Evolutionary conservation across 1,140 invertebrate species (phyloP).

Genomic region (Drosophila equinoxialis): DNA sequence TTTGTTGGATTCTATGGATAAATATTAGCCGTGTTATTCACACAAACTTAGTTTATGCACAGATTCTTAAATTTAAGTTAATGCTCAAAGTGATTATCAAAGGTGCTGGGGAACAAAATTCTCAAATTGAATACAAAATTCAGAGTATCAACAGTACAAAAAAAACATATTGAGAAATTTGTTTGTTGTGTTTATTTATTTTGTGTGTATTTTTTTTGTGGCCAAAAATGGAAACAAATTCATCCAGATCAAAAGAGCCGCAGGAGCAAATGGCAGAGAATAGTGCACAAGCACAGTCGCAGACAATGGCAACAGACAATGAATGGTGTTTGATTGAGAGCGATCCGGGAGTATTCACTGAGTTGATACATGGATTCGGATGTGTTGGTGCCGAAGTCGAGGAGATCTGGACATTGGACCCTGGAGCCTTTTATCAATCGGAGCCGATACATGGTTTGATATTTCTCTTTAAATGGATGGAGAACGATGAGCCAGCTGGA

Average conservation of each 20-base stretch:
- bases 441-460: slow-evolving; percentile 99
- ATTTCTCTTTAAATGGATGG: slow-evolving; percentile 99
- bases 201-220: slow-evolving; percentile 22
- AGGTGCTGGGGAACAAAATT: background rate
- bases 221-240: slow-evolving; percentile 22
- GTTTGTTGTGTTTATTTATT: background rate
- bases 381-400: slow-evolving; percentile 97
- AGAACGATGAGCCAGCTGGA: slow-evolving; percentile 93
- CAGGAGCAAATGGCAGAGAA: slow-evolving; percentile 6
- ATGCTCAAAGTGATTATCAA: background rate
- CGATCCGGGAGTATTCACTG: slow-evolving; percentile 99
- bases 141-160: background rate
- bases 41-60: too few species aligned
- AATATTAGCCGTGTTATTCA: too few species aligned
- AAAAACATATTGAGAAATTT: slow-evolving; percentile 5
- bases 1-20: too few species aligned
- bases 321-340: slow-evolving; percentile 99
- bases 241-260: background rate
- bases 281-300: background rate
- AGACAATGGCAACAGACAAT: background rate
- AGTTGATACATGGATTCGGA: slow-evolving; percentile 97
- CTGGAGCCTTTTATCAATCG: slow-evolving; percentile 93
- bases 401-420: slow-evolving; percentile 97
- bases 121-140: background rate
- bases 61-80: too few species aligned